These are phyloP conservation scores for Periplaneta americana DNA, from an alignment of 1,140 invertebrate genomes.

Conservation along the genomic window DNA sequence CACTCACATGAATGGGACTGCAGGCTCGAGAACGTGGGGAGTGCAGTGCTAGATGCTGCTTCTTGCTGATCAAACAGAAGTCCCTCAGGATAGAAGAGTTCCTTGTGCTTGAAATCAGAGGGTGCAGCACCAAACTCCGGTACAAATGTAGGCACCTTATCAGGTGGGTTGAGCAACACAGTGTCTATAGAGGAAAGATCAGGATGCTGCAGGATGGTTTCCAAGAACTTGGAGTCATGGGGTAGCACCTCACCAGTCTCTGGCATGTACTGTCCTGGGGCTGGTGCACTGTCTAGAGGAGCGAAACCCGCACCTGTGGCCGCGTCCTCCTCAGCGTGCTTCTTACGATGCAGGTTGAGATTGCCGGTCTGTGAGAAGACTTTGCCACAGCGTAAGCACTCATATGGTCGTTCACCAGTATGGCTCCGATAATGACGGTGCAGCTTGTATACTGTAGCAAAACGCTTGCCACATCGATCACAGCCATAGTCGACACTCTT, in stretches of 20 bases:
- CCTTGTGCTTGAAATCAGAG: background rate
- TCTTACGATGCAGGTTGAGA: constrained; percentile 15
- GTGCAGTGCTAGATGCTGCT: background rate
- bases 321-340: constrained; percentile 13
- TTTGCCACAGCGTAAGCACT: constrained; percentile 9
- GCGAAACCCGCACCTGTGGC: background rate
- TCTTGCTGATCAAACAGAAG: constrained; percentile 10
- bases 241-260: background rate
- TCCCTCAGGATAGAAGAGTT: constrained; percentile 14
- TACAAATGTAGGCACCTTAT: constrained; percentile 5
- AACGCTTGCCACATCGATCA: constrained; percentile 40
- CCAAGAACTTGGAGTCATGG: constrained; percentile 8
- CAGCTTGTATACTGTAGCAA: constrained; percentile 43
- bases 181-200: constrained; percentile 6
- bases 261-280: background rate
- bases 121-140: background rate
- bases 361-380: constrained; percentile 18
- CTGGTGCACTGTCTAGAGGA: background rate
- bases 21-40: constrained; percentile 19
- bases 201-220: constrained; percentile 10
- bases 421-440: constrained; percentile 41
- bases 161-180: background rate
- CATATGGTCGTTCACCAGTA: constrained; percentile 16
- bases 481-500: constrained; percentile 25
- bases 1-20: constrained; percentile 4